Evolutionary conservation across 2,888 invertebrate species (phyloP).

Genomic region (Chelonus formosanus): DNA sequence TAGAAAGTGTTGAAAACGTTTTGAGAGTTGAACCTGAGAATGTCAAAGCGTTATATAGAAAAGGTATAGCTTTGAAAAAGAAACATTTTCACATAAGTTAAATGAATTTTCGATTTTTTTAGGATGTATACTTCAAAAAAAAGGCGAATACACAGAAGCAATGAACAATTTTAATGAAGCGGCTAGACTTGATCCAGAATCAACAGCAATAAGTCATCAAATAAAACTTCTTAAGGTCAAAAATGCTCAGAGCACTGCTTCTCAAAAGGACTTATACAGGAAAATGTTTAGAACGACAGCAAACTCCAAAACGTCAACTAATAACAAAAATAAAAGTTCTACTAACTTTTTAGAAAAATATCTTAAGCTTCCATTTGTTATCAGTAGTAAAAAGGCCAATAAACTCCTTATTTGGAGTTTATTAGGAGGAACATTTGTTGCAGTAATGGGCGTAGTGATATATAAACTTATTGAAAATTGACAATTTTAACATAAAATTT

Average conservation of each 20-base stretch:
- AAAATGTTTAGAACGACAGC: constrained; percentile 70
- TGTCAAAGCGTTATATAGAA: constrained; percentile 89
- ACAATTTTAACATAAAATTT: no score
- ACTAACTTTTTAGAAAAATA: neutral
- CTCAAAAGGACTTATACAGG: constrained; percentile 74
- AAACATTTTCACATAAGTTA: constrained; percentile 6
- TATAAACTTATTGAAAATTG: constrained; percentile 69
- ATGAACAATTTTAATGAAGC: constrained; percentile 73
- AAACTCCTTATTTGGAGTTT: constrained; percentile 74
- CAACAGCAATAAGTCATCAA: constrained; percentile 70
- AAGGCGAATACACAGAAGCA: constrained; percentile 77
- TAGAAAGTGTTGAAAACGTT: constrained; percentile 84
- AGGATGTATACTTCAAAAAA: constrained; percentile 72
- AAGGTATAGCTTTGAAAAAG: constrained; percentile 67
- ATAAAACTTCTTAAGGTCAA: constrained; percentile 69
- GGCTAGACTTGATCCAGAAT: constrained; percentile 73
- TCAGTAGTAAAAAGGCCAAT: neutral
- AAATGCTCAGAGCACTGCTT: constrained; percentile 69
- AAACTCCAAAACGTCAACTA: constrained; percentile 20
- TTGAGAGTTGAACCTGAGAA: constrained; percentile 85
- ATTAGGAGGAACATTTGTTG: constrained; percentile 73
- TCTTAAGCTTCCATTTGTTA: no score
- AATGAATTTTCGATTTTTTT: constrained; percentile 20
- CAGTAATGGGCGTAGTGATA: constrained; percentile 78
- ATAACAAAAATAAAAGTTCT: constrained; percentile 23